Conservation (phyloP, 1,140 invertebrate species). For the Leptopilina boulardi region DNA sequence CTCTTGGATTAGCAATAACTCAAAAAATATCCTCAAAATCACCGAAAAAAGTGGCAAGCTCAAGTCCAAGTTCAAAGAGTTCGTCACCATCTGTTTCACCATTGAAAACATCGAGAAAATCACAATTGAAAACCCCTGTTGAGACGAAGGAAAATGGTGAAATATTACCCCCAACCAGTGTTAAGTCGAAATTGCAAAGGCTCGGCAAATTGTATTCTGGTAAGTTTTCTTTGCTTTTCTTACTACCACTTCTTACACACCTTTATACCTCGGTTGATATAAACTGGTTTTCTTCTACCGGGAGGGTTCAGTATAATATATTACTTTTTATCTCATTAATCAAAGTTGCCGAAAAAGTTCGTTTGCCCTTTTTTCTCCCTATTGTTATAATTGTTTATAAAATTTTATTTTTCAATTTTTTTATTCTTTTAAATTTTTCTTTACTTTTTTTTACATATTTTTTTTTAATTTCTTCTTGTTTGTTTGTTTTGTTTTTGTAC, state of each 20-base stretch:
- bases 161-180: slow-evolving; percentile 59
- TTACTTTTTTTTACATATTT: too few species aligned
- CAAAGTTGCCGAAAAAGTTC: slow-evolving; percentile 50
- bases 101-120: slow-evolving; percentile 38
- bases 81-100: slow-evolving; percentile 48
- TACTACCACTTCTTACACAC: slow-evolving; percentile 46
- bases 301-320: too few species aligned
- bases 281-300: slow-evolving; percentile 65
- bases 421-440: too few species aligned
- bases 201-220: slow-evolving; percentile 78
- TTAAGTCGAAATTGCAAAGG: slow-evolving; percentile 74
- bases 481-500: too few species aligned
- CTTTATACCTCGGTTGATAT: background rate
- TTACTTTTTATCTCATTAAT: slow-evolving; percentile 5
- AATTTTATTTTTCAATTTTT: too few species aligned
- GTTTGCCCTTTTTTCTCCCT: slow-evolving; percentile 35
- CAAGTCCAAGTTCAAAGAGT: slow-evolving; percentile 29
- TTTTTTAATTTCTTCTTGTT: too few species aligned
- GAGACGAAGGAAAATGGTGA: slow-evolving; percentile 77
- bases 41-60: slow-evolving; percentile 46
- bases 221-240: slow-evolving; percentile 53
- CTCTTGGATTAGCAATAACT: slow-evolving; percentile 56
- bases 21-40: slow-evolving; percentile 52
- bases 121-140: slow-evolving; percentile 36
- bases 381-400: background rate